phyloP scores from a whole-genome alignment of 2,888 invertebrate species.

The Bugula neritina region DNA sequence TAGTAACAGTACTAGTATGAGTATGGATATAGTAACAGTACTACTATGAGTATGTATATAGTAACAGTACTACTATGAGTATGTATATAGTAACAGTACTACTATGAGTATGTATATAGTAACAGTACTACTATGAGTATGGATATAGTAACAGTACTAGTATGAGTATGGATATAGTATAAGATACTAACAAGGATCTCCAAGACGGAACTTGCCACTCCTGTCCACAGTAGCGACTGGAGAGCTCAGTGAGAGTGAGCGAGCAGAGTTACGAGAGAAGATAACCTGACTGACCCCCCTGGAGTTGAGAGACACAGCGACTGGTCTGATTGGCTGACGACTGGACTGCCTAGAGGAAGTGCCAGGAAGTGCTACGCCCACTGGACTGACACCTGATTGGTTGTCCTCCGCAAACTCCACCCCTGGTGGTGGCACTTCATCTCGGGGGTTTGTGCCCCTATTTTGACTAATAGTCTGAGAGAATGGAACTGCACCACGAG shows the following conservation, averaged over 20 bases:
- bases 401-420: neutral
- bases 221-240: neutral
- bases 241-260: neutral
- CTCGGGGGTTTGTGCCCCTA: neutral
- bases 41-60: too few relatives aligned
- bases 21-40: too few relatives aligned
- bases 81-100: too few relatives aligned
- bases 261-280: neutral
- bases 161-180: neutral
- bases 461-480: neutral
- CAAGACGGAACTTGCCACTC: neutral
- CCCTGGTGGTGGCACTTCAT: neutral
- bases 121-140: too few relatives aligned
- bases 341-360: neutral
- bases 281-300: neutral
- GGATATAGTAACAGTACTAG: too few relatives aligned
- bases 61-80: too few relatives aligned
- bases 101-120: too few relatives aligned
- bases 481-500: neutral
- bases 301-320: neutral
- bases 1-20: too few relatives aligned
- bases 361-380: neutral
- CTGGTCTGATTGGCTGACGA: neutral
- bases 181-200: conserved; percentile 3
- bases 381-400: neutral